Evolutionary conservation across 2,113 vertebrate species (phyloP).

Genomic region (Pterocles burchelli): DNA sequence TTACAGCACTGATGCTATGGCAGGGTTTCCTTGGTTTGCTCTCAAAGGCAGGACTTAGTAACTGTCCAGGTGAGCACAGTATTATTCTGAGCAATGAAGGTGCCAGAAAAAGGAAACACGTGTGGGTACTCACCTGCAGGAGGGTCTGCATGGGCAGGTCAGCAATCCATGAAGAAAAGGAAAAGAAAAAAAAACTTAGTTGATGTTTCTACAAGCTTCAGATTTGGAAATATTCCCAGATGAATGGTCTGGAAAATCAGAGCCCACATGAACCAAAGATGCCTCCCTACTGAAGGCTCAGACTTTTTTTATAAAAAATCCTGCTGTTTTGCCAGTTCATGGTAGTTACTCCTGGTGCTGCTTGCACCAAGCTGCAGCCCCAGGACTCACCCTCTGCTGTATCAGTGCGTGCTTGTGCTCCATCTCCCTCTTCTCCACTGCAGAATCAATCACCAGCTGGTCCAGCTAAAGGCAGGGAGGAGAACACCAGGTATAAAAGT

Average conservation of each 20-base stretch:
- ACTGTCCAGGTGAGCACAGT: background rate
- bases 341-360: background rate
- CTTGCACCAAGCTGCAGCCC: background rate
- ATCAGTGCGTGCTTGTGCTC: constrained; percentile 95
- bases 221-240: background rate
- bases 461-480: constrained; percentile 80
- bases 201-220: background rate
- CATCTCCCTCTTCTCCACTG: constrained; percentile 97
- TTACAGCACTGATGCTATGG: background rate
- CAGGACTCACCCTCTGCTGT: constrained; percentile 89
- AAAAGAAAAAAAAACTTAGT: background rate
- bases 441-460: constrained; percentile 96
- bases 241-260: background rate
- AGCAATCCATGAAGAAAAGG: background rate
- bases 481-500: background rate
- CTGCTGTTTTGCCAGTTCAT: background rate
- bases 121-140: constrained; percentile 56
- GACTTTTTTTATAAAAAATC: background rate
- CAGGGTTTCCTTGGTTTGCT: background rate
- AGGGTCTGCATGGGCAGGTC: constrained; percentile 43
- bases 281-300: background rate
- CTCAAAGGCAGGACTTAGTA: background rate
- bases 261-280: background rate
- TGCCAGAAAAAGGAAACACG: background rate
- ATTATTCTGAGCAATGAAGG: background rate